Conservation (phyloP, 2,888 invertebrate genomes). For the Hanleya hanleyi region DNA sequence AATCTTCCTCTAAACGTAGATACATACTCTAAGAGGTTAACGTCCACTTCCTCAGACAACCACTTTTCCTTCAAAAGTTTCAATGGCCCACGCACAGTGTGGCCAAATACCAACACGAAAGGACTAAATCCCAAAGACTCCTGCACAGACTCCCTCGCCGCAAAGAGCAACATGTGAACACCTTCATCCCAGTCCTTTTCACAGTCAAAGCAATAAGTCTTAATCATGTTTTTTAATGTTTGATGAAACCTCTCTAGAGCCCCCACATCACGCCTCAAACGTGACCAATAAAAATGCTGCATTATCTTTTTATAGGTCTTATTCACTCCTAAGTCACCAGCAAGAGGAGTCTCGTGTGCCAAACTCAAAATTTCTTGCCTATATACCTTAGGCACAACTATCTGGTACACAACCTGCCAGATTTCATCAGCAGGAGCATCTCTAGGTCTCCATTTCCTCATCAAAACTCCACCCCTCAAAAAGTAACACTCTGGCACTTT, state of each 20-base stretch:
- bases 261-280: neutral
- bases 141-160: slow-evolving; percentile 27
- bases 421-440: slow-evolving; percentile 17
- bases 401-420: slow-evolving; percentile 17
- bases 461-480: slow-evolving; percentile 23
- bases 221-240: slow-evolving; percentile 12
- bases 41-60: neutral
- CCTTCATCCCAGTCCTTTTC: slow-evolving; percentile 39
- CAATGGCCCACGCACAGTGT: neutral
- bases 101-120: neutral
- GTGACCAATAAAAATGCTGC: slow-evolving; percentile 30
- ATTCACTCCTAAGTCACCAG: slow-evolving; percentile 30
- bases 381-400: slow-evolving; percentile 18
- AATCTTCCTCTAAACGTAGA: neutral
- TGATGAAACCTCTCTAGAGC: slow-evolving; percentile 24
- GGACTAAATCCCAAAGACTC: slow-evolving; percentile 6
- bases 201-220: slow-evolving; percentile 8
- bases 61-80: neutral
- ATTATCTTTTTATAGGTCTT: slow-evolving; percentile 22
- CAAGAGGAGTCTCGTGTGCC: slow-evolving; percentile 29
- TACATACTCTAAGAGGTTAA: neutral
- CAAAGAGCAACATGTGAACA: slow-evolving; percentile 32
- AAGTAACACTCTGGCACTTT: slow-evolving; percentile 13
- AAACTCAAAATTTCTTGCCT: slow-evolving; percentile 19
- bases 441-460: slow-evolving; percentile 32